Conservation (phyloP, 2,888 invertebrate species). For the Heliconius aoede region DNA sequence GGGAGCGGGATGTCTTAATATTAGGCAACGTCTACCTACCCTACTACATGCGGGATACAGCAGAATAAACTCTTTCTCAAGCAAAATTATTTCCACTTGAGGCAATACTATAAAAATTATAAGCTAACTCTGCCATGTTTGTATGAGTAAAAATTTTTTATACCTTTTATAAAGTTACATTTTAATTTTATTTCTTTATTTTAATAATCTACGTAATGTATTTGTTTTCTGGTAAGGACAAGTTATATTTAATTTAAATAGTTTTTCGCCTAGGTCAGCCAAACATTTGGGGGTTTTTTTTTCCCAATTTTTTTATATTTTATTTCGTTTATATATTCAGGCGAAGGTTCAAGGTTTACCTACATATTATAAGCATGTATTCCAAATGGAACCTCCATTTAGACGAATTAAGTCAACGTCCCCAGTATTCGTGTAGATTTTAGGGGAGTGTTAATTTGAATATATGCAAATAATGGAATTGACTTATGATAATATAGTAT, state of each 20-base stretch:
- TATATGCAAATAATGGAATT: constrained; percentile 56
- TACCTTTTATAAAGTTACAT: too few species aligned
- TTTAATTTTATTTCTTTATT: too few species aligned
- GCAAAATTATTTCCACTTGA: too few species aligned
- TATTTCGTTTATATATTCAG: neutral
- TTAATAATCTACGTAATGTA: too few species aligned
- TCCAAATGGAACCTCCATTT: constrained; percentile 5
- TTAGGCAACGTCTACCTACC: too few species aligned
- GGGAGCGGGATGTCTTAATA: too few species aligned
- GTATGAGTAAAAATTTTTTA: too few species aligned
- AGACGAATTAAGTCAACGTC: constrained; percentile 5
- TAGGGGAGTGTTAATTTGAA: constrained; percentile 67
- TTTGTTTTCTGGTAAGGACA: neutral
- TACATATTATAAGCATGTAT: neutral
- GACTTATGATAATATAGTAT: constrained; percentile 65
- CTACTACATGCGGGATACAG: too few species aligned
- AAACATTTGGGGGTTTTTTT: neutral
- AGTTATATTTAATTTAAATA: neutral
- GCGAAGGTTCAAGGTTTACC: neutral
- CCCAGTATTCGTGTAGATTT: constrained; percentile 49
- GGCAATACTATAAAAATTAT: too few species aligned
- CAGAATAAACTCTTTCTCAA: too few species aligned
- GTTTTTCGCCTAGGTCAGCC: neutral
- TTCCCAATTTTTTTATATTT: neutral
- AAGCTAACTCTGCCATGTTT: too few species aligned